A percentile compares a stretch with the other conserved stretches of the same genome.
Conservation (phyloP, 2,797 vertebrate species). For the Spondyliosoma cantharus region DNA sequence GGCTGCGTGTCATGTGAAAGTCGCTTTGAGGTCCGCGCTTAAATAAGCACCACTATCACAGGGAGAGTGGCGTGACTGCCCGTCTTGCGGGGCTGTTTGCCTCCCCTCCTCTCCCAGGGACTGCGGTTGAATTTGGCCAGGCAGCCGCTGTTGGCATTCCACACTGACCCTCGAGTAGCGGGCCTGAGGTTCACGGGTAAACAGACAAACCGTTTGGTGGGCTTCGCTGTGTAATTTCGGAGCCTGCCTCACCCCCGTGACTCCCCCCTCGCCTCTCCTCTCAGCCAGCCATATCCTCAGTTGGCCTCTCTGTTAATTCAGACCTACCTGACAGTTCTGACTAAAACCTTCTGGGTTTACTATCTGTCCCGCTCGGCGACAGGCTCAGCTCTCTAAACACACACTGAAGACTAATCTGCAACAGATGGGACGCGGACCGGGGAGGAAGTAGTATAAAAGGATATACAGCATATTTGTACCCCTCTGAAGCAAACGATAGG, state of each 20-base stretch:
- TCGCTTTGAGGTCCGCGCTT: conserved; percentile 53
- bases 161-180: conserved; percentile 72
- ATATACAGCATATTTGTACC: conserved; percentile 76
- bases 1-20: conserved; percentile 51
- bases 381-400: conserved; percentile 76
- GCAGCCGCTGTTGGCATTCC: conserved; percentile 71
- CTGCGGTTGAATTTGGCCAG: conserved; percentile 59
- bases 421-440: conserved; percentile 74
- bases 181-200: conserved; percentile 75
- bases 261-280: conserved; percentile 29
- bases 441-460: conserved; percentile 75
- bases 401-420: conserved; percentile 77
- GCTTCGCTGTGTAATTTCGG: conserved; percentile 36
- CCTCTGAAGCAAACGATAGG: conserved; percentile 72
- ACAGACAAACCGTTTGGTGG: conserved; percentile 70
- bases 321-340: conserved; percentile 82
- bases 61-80: conserved; percentile 52
- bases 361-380: conserved; percentile 69
- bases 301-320: conserved; percentile 77
- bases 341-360: conserved; percentile 78
- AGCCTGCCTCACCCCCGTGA: conserved; percentile 40
- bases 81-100: conserved; percentile 55
- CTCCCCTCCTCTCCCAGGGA: conserved; percentile 36
- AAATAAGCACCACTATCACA: conserved; percentile 62
- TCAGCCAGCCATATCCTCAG: conserved; percentile 73